phyloP scores from a whole-genome alignment of 2,888 invertebrate species.

The Blomia tropicalis region DNA sequence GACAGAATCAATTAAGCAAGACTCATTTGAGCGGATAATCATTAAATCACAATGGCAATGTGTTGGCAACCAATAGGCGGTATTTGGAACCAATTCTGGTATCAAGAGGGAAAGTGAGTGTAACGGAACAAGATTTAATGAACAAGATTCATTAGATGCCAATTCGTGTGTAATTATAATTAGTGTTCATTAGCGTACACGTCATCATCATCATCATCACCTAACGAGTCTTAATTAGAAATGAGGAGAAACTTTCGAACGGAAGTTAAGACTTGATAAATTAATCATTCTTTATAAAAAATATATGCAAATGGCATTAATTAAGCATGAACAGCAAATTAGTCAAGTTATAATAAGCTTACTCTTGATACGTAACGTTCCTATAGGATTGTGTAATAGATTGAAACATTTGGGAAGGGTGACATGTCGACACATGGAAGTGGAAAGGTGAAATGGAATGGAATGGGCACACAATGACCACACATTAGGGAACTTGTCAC shows the following conservation, averaged over 20 bases:
- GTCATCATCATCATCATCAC: too few relatives aligned
- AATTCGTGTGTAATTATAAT: neutral
- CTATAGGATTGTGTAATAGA: neutral
- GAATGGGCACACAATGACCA: constrained; percentile 1
- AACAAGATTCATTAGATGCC: too few relatives aligned
- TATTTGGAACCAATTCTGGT: too few relatives aligned
- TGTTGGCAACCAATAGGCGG: too few relatives aligned
- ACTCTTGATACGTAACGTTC: neutral
- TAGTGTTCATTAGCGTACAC: neutral
- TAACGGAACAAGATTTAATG: too few relatives aligned
- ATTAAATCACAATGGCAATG: too few relatives aligned
- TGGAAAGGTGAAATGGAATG: neutral
- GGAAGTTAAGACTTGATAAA: constrained; percentile 1
- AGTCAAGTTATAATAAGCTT: neutral
- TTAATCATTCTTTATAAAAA: constrained; percentile 1
- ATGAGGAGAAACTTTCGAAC: too few relatives aligned
- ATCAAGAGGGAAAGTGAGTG: too few relatives aligned
- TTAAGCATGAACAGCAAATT: neutral
- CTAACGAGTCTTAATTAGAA: neutral
- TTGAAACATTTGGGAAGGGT: too few relatives aligned
- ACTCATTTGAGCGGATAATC: too few relatives aligned
- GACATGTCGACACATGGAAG: too few relatives aligned
- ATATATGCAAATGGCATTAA: neutral
- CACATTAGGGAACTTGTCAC: neutral
- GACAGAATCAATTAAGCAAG: too few relatives aligned